Evolutionary conservation across 2,797 vertebrate species (phyloP).

Genomic region (Clamator glandarius): DNA sequence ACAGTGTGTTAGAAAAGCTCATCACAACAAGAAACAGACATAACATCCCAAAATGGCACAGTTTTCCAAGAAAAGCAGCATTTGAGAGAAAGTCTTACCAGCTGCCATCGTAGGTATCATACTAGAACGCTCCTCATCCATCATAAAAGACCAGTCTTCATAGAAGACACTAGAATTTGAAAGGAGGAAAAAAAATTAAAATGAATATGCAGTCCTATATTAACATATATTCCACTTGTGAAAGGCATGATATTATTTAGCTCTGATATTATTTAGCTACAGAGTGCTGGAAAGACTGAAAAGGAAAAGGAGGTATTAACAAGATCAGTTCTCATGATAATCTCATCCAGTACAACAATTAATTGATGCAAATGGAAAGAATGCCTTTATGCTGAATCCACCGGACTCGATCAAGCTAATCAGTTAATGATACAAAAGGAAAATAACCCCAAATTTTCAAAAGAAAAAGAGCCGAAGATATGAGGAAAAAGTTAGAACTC

Average conservation of each 20-base stretch:
- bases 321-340: no score
- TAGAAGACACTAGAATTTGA: slow-evolving; percentile 87
- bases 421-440: no score
- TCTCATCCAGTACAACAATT: no score
- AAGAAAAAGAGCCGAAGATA: no score
- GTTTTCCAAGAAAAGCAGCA: not conserved
- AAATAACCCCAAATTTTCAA: no score
- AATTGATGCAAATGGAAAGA: no score
- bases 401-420: no score
- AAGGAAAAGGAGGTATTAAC: no score
- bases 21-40: not conserved
- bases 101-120: slow-evolving; percentile 99
- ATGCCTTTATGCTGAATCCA: no score
- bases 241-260: not conserved
- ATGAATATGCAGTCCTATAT: not conserved
- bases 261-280: no score
- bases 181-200: not conserved
- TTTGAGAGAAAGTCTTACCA: slow-evolving; percentile 78
- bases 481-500: no score
- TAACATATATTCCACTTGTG: not conserved
- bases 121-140: slow-evolving; percentile 95
- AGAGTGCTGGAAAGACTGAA: no score
- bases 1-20: not conserved
- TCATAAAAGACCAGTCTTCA: slow-evolving; percentile 97
- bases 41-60: not conserved